Percentiles rank a stretch among this genome's conserved stretches.
Conservation (phyloP, 2,797 vertebrate genomes). For the Adrianichthys oophorus region DNA sequence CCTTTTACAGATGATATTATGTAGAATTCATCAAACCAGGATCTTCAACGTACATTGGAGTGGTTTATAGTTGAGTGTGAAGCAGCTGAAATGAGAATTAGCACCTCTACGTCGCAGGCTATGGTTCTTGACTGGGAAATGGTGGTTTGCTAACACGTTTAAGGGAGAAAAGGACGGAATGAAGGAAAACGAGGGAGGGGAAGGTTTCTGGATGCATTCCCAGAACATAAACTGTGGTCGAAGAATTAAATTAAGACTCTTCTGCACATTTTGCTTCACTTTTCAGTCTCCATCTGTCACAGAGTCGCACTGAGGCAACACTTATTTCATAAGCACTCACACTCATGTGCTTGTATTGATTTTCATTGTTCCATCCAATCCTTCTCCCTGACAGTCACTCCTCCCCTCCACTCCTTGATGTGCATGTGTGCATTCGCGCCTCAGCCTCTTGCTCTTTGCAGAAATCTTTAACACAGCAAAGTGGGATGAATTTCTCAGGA, state of each 20-base stretch:
- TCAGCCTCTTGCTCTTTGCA: slow-evolving; percentile 28
- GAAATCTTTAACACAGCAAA: slow-evolving; percentile 19
- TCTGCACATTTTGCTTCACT: slow-evolving; percentile 9
- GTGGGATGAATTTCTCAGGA: slow-evolving; percentile 45
- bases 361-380: slow-evolving; percentile 61
- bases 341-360: slow-evolving; percentile 47
- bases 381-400: slow-evolving; percentile 57
- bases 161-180: neutral
- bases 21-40: no score
- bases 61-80: no score
- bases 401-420: slow-evolving; percentile 41
- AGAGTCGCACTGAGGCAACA: slow-evolving; percentile 26
- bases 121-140: no score
- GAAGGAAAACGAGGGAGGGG: no score
- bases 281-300: slow-evolving; percentile 35
- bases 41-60: no score
- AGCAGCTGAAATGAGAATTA: no score
- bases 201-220: slow-evolving; percentile 18
- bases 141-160: no score
- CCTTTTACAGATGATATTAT: no score
- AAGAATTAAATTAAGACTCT: slow-evolving; percentile 43
- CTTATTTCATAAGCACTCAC: slow-evolving; percentile 21
- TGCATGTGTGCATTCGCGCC: slow-evolving; percentile 14
- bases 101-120: no score
- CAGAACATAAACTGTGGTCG: slow-evolving; percentile 44